phyloP scores from a whole-genome alignment of 2,113 vertebrate genomes.

The Oophaga pumilio region DNA sequence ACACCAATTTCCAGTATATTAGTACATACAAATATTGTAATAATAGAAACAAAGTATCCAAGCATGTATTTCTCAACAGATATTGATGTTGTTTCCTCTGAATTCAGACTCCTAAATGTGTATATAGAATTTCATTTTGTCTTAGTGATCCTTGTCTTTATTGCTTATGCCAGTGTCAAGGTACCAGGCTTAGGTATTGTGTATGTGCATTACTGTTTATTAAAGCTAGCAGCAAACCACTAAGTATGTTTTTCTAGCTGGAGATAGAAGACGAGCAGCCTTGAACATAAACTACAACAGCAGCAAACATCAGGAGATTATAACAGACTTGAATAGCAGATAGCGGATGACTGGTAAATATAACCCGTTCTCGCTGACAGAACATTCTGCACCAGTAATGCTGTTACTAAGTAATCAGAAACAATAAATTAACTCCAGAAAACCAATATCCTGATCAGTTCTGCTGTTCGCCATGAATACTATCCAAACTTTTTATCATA shows the following conservation, averaged over 20 bases:
- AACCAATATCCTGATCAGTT: background rate
- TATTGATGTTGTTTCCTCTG: background rate
- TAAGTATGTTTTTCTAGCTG: constrained; percentile 30
- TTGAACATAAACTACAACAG: constrained; percentile 22
- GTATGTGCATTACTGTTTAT: background rate
- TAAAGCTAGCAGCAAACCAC: background rate
- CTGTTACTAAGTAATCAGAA: background rate
- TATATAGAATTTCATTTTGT: background rate
- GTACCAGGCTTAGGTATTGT: background rate
- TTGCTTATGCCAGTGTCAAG: background rate
- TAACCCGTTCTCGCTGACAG: background rate
- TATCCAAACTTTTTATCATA: background rate
- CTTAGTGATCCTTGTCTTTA: background rate
- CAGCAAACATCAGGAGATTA: background rate
- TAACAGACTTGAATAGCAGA: background rate
- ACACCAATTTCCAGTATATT: background rate
- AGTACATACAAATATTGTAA: background rate
- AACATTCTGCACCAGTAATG: background rate
- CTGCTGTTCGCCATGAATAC: too few species aligned
- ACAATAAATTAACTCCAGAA: background rate
- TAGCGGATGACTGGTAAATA: background rate
- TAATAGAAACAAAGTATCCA: background rate
- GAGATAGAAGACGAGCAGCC: background rate
- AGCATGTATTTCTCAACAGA: background rate
- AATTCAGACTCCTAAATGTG: background rate